Evolutionary conservation across 2,113 vertebrate genomes (phyloP).

Genomic region (Pollimyrus isidori): DNA sequence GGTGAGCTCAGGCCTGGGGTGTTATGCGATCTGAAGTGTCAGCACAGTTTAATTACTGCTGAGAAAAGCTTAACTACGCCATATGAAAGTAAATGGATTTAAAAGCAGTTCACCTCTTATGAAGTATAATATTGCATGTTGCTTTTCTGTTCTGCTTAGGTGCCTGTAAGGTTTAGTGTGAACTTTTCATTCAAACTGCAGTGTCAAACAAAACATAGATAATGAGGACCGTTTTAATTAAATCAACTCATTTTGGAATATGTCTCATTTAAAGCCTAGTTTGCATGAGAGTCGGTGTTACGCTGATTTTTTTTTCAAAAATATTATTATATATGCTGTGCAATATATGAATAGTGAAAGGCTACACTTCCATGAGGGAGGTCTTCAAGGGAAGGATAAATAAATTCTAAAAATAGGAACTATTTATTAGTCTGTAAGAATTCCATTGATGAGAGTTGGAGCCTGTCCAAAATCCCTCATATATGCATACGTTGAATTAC

Average conservation of each 20-base stretch:
- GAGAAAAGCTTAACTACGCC: conserved; percentile 12
- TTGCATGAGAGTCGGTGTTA: background rate
- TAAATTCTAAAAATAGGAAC: background rate
- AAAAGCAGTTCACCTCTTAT: background rate
- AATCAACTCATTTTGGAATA: background rate
- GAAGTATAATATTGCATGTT: background rate
- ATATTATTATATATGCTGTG: no score
- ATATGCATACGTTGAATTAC: background rate
- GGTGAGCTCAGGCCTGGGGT: background rate
- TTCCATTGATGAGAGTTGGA: background rate
- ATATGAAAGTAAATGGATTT: conserved; percentile 1
- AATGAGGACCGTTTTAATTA: background rate
- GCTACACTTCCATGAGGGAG: background rate
- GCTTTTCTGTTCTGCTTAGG: background rate
- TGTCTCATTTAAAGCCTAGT: background rate
- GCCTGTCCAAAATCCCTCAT: background rate
- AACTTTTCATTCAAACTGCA: background rate
- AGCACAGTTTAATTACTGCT: conserved; percentile 19
- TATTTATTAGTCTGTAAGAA: background rate
- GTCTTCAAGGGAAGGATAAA: background rate
- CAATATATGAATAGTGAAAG: background rate
- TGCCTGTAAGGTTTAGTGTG: background rate
- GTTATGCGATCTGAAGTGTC: conserved; percentile 20
- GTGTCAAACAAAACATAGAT: background rate
- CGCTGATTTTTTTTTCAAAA: background rate